A percentile compares a stretch with the other conserved stretches of the same genome.
These are phyloP conservation scores for Archivesica marissinica DNA, from an alignment of 1,140 invertebrate species.

Conservation along the genomic window DNA sequence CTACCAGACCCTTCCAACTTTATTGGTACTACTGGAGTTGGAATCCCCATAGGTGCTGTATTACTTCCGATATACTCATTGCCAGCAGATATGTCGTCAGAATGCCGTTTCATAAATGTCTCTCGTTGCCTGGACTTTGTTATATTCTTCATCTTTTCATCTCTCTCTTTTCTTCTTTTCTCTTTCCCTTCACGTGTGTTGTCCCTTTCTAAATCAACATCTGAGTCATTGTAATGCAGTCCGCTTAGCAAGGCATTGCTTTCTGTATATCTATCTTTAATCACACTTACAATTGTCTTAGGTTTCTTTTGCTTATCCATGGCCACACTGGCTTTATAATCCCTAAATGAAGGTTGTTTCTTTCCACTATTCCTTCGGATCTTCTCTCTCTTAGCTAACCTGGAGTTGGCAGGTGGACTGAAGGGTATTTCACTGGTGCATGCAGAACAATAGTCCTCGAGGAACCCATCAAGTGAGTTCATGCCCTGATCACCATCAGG, in stretches of 20 bases:
- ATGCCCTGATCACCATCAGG: slow-evolving; percentile 44
- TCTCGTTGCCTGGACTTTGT: slow-evolving; percentile 74
- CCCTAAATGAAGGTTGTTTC: slow-evolving; percentile 50
- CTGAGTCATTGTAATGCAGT: slow-evolving; percentile 74
- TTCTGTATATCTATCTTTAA: slow-evolving; percentile 74
- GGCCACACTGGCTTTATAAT: slow-evolving; percentile 45
- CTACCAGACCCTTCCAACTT: slow-evolving; percentile 65
- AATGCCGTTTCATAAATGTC: slow-evolving; percentile 70
- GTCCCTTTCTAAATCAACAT: slow-evolving; percentile 74
- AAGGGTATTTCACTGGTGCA: slow-evolving; percentile 53
- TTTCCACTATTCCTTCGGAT: slow-evolving; percentile 65
- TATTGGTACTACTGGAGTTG: slow-evolving; percentile 63
- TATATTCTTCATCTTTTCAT: slow-evolving; percentile 70
- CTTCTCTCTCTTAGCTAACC: slow-evolving; percentile 65
- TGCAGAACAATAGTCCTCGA: slow-evolving; percentile 42
- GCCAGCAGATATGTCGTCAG: slow-evolving; percentile 69
- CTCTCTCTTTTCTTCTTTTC: slow-evolving; percentile 64
- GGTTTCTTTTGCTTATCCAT: slow-evolving; percentile 42
- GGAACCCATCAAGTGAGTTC: slow-evolving; percentile 58
- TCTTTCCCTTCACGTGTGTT: slow-evolving; percentile 70
- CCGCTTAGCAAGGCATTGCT: slow-evolving; percentile 71
- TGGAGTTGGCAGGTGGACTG: slow-evolving; percentile 66
- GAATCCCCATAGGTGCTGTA: slow-evolving; percentile 63
- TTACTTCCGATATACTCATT: slow-evolving; percentile 63
- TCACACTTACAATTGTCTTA: slow-evolving; percentile 66